Conservation (phyloP, 1,140 invertebrate genomes). For the Calephelis nemesis region DNA sequence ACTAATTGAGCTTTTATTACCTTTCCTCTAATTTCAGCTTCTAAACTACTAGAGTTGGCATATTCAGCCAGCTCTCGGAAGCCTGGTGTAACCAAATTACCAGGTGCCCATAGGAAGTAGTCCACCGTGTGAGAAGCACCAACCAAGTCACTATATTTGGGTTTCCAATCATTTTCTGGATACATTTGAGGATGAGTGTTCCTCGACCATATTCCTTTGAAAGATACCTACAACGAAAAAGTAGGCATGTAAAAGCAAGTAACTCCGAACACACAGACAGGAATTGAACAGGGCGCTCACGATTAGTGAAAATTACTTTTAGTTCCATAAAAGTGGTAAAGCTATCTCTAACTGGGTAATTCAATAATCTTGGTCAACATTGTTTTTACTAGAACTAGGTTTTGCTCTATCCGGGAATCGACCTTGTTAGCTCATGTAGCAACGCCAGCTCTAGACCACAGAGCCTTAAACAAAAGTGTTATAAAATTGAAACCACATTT, state of each 20-base stretch:
- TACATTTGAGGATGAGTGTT: slow-evolving; percentile 61
- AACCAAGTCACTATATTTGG: slow-evolving; percentile 56
- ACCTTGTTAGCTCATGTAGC: too few relatives aligned
- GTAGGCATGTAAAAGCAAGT: too few relatives aligned
- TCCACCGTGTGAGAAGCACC: slow-evolving; percentile 57
- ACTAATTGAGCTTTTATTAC: background rate
- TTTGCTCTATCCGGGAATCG: too few relatives aligned
- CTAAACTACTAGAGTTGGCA: slow-evolving; percentile 57
- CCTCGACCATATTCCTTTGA: slow-evolving; percentile 65
- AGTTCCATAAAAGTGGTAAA: too few relatives aligned
- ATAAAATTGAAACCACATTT: background rate
- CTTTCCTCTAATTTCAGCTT: slow-evolving; percentile 49
- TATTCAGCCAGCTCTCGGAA: slow-evolving; percentile 56
- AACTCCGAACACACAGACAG: too few relatives aligned
- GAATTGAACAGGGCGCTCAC: too few relatives aligned
- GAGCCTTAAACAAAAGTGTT: background rate
- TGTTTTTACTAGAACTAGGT: too few relatives aligned
- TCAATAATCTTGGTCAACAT: too few relatives aligned
- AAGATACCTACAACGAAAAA: slow-evolving; percentile 43
- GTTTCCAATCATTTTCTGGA: slow-evolving; percentile 65
- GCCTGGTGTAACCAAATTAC: slow-evolving; percentile 47
- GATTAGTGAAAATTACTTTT: too few relatives aligned
- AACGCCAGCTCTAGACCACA: too few relatives aligned
- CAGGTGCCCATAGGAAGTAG: slow-evolving; percentile 55
- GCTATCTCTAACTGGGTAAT: too few relatives aligned